Base-by-base conservation (phyloP, 1,140 invertebrate genomes). In the Drosophila ogumai region DNA sequence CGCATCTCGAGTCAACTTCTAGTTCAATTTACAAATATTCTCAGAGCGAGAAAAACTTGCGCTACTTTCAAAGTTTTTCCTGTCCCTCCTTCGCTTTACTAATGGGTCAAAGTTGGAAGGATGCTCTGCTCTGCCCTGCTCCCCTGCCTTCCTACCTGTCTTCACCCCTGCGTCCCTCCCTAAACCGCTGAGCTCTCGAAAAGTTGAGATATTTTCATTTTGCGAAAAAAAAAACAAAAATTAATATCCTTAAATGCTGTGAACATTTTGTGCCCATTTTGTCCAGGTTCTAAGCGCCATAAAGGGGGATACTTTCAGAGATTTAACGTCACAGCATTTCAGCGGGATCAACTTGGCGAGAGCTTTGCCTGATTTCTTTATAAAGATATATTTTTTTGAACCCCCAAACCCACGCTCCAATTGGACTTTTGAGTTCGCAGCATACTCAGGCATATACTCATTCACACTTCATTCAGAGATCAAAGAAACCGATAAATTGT, bases 21-120 rank as follows among this genome's bases (percentile, higher is more conserved):
- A 81, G 77, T 90, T 90, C 81, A 90, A 90, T 90, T 87, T 90
- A 65, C 73, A 84, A 81, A 90, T 85, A 77, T 78, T 54, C 61
- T 59, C 58, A 67, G 71, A 71, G 69, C 44, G 55, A 69, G 66
- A 67, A 65, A 86, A 86, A 82, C 85, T 86, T 82, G 67, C 58
- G 57, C 78, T 76, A 78, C 82, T 78, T 79, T 79, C 68, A 73
- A 79, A 79, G 67, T 72, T 86, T 77, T 79, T 65, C 34, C 67
- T 60, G 41, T 64, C 36, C 52, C 28, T 32, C 46, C 12, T 66
- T 41, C 38, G 32, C 34, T 36, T 19, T 40, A 25, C 66, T 90
- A 81, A 84, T 90, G 85, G 85, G 76, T 77, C 79, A 90, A 88
- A 90, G 81, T 90, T 88, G 85, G 50, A 69, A 72, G 82, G 65